Base-by-base conservation (phyloP, 2,113 vertebrate species). In the Paramormyrops kingsleyae region DNA sequence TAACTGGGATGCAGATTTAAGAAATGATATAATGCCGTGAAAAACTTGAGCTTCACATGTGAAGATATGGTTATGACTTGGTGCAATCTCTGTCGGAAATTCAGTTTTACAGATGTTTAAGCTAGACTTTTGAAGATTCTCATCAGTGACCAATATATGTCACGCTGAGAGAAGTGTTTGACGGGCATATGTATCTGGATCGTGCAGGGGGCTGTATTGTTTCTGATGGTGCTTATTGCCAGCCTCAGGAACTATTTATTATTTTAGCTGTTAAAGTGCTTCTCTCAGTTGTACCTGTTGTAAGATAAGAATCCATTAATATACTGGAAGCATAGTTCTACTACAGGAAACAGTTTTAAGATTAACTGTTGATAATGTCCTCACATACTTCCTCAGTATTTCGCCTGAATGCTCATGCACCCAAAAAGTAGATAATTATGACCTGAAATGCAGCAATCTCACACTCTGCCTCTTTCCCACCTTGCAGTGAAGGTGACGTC, bases 401-500 rank as follows among this genome's bases (percentile, higher is more conserved):
- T 35, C 15, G 13, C 5, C 70, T 17, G 31, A 31, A 31, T 39
- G 31, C 31, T 77, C 31, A 66, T 77, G 70, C 27, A 31, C 70
- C 31, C 70, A 77, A 39, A 77, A 12, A 19, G 4, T 17, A 42
- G 70, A 13, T 77, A 6, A 77, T 77, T 31, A 31, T 77, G 70
- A 77, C 13, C 31, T 8, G 0, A 77, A 77, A 5, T 77, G 70
- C 70, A 77, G 35, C 13, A 4, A 19, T 6, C 74, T 80, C 74
- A 80, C 74, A 42, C 31, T 39, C 27, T 74, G 70, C 15, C 31
- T 19, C 15, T 77, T 77, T 77, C 31, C 13, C 6, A 6, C 89
- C 39, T 96, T 99, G 98, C 96, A 98, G 97, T 89, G 98, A 99
- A 95, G 96, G 95, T 94, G 96, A 97, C 93, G 97, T 99, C 21